Evolutionary conservation across 2,888 invertebrate species (phyloP).

Genomic region (Drosophila buzzatii): DNA sequence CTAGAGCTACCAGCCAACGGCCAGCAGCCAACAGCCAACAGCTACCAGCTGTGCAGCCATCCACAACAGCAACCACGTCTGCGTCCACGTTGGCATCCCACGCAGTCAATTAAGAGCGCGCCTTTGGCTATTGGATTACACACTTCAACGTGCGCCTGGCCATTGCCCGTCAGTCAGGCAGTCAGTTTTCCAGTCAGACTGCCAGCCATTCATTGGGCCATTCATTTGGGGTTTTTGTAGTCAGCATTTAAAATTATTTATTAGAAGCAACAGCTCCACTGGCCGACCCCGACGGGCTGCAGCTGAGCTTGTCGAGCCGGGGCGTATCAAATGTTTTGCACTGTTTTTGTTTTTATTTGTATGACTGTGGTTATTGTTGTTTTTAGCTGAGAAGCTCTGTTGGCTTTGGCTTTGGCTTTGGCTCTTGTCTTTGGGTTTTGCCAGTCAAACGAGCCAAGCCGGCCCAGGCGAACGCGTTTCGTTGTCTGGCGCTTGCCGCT

Average conservation of each 20-base stretch:
- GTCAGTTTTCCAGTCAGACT: background rate
- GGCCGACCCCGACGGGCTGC: conserved; percentile 22
- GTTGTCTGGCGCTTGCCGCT: conserved; percentile 60
- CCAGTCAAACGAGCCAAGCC: conserved; percentile 79
- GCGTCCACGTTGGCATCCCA: conserved; percentile 52
- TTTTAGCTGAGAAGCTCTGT: conserved; percentile 20
- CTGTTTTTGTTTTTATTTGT: conserved; percentile 31
- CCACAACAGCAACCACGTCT: conserved; percentile 15
- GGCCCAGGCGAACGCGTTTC: conserved; percentile 70
- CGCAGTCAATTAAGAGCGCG: conserved; percentile 80
- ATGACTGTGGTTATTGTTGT: conserved; percentile 2
- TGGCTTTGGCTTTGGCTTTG: conserved; percentile 26
- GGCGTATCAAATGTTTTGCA: conserved; percentile 71
- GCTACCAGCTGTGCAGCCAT: conserved; percentile 49
- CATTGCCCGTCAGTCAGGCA: conserved; percentile 15
- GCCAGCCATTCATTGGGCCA: conserved; percentile 18
- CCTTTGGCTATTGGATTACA: conserved; percentile 75
- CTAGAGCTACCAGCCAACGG: conserved; percentile 18
- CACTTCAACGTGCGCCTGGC: conserved; percentile 64
- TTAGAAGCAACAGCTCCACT: conserved; percentile 71
- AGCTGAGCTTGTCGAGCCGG: conserved; percentile 15
- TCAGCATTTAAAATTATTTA: conserved; percentile 78
- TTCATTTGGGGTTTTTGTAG: conserved; percentile 51
- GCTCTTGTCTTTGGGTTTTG: conserved; percentile 54
- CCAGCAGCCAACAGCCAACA: conserved; percentile 6